Percentiles rank a stretch among this genome's conserved stretches.
These are phyloP conservation scores for Grapholita molesta DNA, from an alignment of 1,140 invertebrate genomes.

Conservation along the genomic window DNA sequence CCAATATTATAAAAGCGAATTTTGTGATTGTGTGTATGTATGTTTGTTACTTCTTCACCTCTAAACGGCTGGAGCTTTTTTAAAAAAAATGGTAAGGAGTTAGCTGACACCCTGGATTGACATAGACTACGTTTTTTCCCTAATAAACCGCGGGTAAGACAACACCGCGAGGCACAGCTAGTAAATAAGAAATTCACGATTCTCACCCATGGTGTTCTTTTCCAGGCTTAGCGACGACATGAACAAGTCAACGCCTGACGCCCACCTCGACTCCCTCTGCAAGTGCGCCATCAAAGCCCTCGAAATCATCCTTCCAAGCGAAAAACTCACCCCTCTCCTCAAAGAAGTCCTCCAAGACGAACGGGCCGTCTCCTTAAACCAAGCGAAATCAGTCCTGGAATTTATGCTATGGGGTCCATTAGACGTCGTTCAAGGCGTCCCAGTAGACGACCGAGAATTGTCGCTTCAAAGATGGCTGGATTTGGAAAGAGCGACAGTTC, in stretches of 20 bases:
- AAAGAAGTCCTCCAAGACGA: conserved; percentile 84
- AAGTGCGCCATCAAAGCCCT: conserved; percentile 86
- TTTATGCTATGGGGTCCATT: conserved; percentile 92
- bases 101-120: too few relatives aligned
- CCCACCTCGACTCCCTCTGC: conserved; percentile 85
- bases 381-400: conserved; percentile 88
- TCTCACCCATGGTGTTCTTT: conserved; percentile 28
- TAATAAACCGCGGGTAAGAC: too few relatives aligned
- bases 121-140: too few relatives aligned
- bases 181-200: background rate
- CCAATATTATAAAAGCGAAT: too few relatives aligned
- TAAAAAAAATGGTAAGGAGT: too few relatives aligned
- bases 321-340: conserved; percentile 82
- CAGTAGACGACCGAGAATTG: conserved; percentile 82
- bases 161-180: too few relatives aligned
- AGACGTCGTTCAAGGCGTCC: conserved; percentile 83
- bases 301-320: conserved; percentile 81
- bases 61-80: too few relatives aligned
- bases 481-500: conserved; percentile 87
- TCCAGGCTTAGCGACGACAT: conserved; percentile 80
- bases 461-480: conserved; percentile 90
- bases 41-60: too few relatives aligned
- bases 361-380: conserved; percentile 83
- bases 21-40: too few relatives aligned
- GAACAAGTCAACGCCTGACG: conserved; percentile 75